These are phyloP conservation scores for Pterois miles DNA, from an alignment of 2,797 vertebrate genomes.

Conservation along the genomic window DNA sequence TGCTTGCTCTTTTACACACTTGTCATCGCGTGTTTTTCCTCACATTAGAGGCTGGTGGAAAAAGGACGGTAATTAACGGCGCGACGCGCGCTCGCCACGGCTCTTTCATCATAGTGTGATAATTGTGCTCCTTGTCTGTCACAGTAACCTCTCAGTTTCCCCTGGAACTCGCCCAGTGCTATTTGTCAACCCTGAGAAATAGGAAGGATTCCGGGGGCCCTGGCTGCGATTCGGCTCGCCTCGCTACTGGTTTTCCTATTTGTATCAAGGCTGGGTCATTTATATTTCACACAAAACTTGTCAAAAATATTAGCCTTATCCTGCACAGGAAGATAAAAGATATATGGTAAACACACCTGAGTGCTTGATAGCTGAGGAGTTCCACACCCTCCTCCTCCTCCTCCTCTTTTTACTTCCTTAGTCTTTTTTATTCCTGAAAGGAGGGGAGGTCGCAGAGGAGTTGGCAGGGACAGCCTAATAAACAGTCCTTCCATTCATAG, in stretches of 20 bases:
- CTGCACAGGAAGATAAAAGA: slow-evolving; percentile 83
- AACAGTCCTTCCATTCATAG: slow-evolving; percentile 69
- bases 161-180: slow-evolving; percentile 83
- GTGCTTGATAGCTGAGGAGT: slow-evolving; percentile 67
- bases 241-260: slow-evolving; percentile 83
- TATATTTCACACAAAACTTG: slow-evolving; percentile 86
- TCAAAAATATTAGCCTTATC: slow-evolving; percentile 89
- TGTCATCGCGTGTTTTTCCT: slow-evolving; percentile 99
- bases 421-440: slow-evolving; percentile 48
- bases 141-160: slow-evolving; percentile 91
- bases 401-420: slow-evolving; percentile 43
- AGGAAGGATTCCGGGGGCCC: slow-evolving; percentile 69
- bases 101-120: slow-evolving; percentile 99
- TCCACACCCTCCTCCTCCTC: slow-evolving; percentile 42
- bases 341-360: slow-evolving; percentile 82
- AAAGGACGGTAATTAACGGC: slow-evolving; percentile 99
- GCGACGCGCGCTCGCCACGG: slow-evolving; percentile 88
- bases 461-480: slow-evolving; percentile 72
- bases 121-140: slow-evolving; percentile 99
- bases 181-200: slow-evolving; percentile 93
- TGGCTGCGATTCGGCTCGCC: slow-evolving; percentile 77
- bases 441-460: slow-evolving; percentile 65
- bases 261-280: slow-evolving; percentile 89
- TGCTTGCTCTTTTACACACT: slow-evolving; percentile 99
- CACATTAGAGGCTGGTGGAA: slow-evolving; percentile 99